These are phyloP conservation scores for Microctenopoma steveboyesi DNA, from an alignment of 2,797 vertebrate species.

Conservation along the genomic window DNA sequence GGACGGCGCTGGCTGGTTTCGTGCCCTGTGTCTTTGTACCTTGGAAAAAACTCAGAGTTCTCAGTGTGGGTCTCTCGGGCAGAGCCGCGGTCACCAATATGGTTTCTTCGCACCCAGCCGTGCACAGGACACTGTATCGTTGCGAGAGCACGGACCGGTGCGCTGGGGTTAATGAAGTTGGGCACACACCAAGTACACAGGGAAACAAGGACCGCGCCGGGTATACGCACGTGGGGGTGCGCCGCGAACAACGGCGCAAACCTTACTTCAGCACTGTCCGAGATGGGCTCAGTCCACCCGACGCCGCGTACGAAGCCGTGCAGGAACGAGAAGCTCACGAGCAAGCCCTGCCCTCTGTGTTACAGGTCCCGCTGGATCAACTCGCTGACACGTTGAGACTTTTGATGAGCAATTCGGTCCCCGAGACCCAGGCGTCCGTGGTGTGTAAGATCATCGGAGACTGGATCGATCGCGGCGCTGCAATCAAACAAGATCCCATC, in stretches of 20 bases:
- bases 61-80: neutral
- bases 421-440: neutral
- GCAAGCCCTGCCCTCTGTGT: neutral
- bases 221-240: no score
- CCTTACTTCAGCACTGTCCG: neutral
- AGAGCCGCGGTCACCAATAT: neutral
- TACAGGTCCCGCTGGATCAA: neutral
- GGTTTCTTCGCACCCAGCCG: neutral
- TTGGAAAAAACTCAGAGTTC: conserved; percentile 7
- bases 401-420: conserved; percentile 9
- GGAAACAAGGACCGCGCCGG: no score
- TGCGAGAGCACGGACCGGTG: no score
- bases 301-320: neutral
- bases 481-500: neutral
- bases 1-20: conserved; percentile 19
- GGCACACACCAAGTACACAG: no score
- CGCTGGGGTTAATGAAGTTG: no score
- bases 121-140: no score
- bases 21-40: conserved; percentile 25
- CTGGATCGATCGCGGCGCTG: neutral
- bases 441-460: conserved; percentile 25
- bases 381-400: neutral
- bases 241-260: no score
- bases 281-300: neutral
- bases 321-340: conserved; percentile 25